Evolutionary conservation across 2,797 vertebrate genomes (phyloP), one percentile per base, ranked within the genome.

Genomic region (Pempheris klunzingeri): DNA sequence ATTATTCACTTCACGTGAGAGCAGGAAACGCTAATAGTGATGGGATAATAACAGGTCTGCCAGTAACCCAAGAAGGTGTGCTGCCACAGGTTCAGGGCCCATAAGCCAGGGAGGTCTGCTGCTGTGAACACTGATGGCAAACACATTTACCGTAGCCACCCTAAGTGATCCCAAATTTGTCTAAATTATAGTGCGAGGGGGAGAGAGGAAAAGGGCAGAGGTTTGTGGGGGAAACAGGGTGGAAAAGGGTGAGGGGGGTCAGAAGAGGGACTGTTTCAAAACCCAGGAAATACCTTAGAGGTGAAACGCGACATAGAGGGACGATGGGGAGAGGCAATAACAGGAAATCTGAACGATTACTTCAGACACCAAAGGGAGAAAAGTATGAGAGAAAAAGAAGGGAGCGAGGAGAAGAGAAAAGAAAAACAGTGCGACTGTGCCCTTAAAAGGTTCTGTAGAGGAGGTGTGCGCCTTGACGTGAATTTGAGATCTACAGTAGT

Each of bases 201-300:
- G 60, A 68, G 30, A 76, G 55, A 55, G 86, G 75, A 67, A 80
- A 78, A 62, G 72, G 78, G 79, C 49, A 80, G 74, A 70, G 88
- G 74, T 88, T 77, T 87, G 77, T 84, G 71, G 71, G 0, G 7
- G 74, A n/a, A 62, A 44, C 24, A 34, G 72, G n/a, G 46, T 73
- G 76, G 81, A 77, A 67, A 72, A 69, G 58, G 44, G 58, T 26
- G 39, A 17, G 17, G 84, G 82, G 71, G 71, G 70, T 78, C 69
- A 74, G 81, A 70, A 74, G 77, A 82, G 87, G 84, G 83, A 76
- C 74, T 87, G 82, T 91, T 92, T 89, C 82, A 71, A 85, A 92
- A 87, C 81, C 89, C 92, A 93, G 91, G 91, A 96, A 95, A 95
- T 96, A 92, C 87, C 93, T 93, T 71, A 72, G 93, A 94, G 90